Evolutionary conservation across 2,113 vertebrate species (phyloP), one percentile per base, ranked within the genome.

Genomic region (Elaphurus davidianus): DNA sequence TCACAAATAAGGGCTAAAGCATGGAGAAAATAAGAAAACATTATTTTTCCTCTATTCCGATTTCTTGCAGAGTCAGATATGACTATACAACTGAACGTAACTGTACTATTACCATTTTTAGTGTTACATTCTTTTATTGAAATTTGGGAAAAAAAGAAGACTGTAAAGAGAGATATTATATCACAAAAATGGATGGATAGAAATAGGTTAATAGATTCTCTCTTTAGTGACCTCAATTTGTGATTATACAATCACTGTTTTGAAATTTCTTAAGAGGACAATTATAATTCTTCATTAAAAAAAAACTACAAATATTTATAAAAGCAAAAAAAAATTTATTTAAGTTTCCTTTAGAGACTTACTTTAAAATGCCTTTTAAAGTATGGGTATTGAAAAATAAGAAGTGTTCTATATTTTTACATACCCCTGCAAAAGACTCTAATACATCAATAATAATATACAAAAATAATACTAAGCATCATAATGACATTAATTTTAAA

Each of bases 51-150:
- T 33, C 19, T 14, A 25, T 60, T 76, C 8, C 1, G 1, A 52
- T 47, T 74, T 52, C 8, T 71, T 0, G 8, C 30, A 71, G 64
- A 11, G 9, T 67, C 17, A 0, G 64, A 36, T 33, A 36, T 21
- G 33, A 71, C 64, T 71, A 71, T 21, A 17, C 8, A 71, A 36
- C 17, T 71, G 64, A 36, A 36, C 17, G 21, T 9, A 71, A 5
- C 17, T 71, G 17, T n/a, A 21, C 19, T 14, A 25, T 55, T 74
- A 8, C 1, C 2, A 52, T 52, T 74, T 52, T 8, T 40, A 40
- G 2, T 21, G 3, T 36, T 6, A 81, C 23, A n/a, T 21, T 3
- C 23, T 3, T 43, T 62, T 64, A 91, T 0, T 54, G 10, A 89
- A 62, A 36, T 27, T 43, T 23, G 30, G 47, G 47, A 12, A 17